These are phyloP conservation scores for Sinodicranocentrus sp. DNA, from an alignment of 2,888 invertebrate species.

Conservation along the genomic window DNA sequence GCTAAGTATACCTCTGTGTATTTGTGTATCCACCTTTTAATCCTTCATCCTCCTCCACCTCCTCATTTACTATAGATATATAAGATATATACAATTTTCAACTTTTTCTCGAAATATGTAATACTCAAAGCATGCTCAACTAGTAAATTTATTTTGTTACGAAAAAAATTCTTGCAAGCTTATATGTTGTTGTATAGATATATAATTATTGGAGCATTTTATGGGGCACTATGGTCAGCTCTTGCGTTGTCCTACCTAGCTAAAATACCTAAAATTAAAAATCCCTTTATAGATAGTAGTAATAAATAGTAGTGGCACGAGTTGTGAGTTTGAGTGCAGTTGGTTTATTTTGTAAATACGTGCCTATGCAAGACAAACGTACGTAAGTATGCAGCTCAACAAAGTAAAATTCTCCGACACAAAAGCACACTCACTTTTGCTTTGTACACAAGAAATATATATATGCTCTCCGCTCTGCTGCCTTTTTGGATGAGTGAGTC, in stretches of 20 bases:
- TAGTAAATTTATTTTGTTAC: conserved; percentile 1
- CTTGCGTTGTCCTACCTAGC: conserved; percentile 27
- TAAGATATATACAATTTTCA: conserved; percentile 7
- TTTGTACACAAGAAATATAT: background rate
- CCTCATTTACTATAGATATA: conserved; percentile 14
- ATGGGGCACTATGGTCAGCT: conserved; percentile 74
- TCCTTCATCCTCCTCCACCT: conserved; percentile 20
- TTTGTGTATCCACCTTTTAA: background rate
- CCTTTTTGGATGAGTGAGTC: background rate
- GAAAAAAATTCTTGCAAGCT: background rate
- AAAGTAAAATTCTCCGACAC: too few species aligned
- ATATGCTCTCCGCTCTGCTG: background rate
- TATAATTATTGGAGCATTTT: conserved; percentile 74
- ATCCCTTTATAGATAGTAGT: background rate
- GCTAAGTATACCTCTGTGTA: too few species aligned
- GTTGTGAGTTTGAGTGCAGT: background rate
- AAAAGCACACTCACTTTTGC: too few species aligned
- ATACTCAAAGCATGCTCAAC: background rate
- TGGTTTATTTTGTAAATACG: background rate
- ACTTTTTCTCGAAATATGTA: background rate
- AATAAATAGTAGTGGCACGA: background rate
- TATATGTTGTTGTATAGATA: conserved; percentile 12
- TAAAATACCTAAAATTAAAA: background rate
- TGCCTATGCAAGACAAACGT: background rate
- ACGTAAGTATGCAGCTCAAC: too few species aligned